Conservation (phyloP, 2,797 vertebrate genomes). For the Tarsius wallacei region DNA sequence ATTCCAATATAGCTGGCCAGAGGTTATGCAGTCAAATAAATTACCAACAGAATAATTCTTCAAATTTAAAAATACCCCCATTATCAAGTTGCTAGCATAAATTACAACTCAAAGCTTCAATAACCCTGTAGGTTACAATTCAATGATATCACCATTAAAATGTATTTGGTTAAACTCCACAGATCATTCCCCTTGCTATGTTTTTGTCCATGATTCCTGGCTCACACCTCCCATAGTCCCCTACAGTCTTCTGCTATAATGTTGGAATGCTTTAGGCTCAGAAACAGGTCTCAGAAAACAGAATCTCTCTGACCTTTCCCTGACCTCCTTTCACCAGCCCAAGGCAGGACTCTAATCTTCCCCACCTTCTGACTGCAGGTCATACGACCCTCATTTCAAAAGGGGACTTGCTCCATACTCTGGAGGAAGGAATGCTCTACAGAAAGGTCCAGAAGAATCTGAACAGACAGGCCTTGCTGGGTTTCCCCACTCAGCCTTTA, state of each 20-base stretch:
- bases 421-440: neutral
- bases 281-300: neutral
- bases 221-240: neutral
- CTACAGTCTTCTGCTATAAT: neutral
- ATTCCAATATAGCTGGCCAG: neutral
- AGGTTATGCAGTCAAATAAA: conserved; percentile 13
- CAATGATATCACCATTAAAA: neutral
- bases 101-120: conserved; percentile 50
- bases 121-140: neutral
- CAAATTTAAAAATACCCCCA: neutral
- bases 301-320: neutral
- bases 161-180: neutral
- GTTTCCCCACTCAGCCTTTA: neutral
- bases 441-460: neutral
- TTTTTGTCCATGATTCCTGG: neutral
- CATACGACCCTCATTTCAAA: neutral
- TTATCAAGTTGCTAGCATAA: neutral
- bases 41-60: neutral
- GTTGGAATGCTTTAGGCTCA: neutral
- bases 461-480: neutral
- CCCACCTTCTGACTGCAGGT: neutral
- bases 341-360: neutral
- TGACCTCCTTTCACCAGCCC: neutral
- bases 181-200: neutral
- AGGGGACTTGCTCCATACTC: neutral